Evolutionary conservation across 2,113 vertebrate genomes (phyloP), one percentile per base, ranked within the genome.

Genomic region (Morone chrysops): DNA sequence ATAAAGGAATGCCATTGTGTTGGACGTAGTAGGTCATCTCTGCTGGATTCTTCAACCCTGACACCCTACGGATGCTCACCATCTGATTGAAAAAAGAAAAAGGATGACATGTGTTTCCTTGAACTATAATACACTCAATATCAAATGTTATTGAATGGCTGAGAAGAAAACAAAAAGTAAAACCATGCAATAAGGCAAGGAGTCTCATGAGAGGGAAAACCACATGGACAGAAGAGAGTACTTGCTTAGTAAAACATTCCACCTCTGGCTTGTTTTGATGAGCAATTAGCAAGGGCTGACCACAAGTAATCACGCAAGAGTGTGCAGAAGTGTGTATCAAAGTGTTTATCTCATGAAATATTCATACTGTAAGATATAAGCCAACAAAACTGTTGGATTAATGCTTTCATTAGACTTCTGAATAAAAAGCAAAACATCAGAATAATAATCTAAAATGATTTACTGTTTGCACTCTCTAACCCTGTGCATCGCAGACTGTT

Each of bases 21-120:
- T 98, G 94, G 7, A 97, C 96, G 16, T 99, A 99, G 91, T 99
- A 99, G 3, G 97, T 99, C 93, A 99, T 95, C 89, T 99, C 97
- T 12, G 96, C 97, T 0, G 97, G 97, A 88, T 97, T 98, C 94
- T 97, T 99, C 6, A 95, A 91, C 75, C 97, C 98, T 1, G 96
- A 92, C 43, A 97, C 94, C 54, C 97, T 95, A 5, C 96, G 96
- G 84, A 99, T 97, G 94, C 95, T 97, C 61, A 99, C 98, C 97
- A 99, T 99, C 98, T 99, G 90, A 90, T 72, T 9, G 40, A 75
- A 83, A 41, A 36, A 85, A 47, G 16, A 70, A 60, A 66, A 66
- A 43, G 1, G 17, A 18, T 38, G n/a, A 20, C 45, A 14, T 9
- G 16, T 17, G 48, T 60, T 74, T 77, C 5, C 11, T 43, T 65